These are phyloP conservation scores for Vipera ursinii DNA, from an alignment of 2,797 vertebrate species.

Conservation along the genomic window DNA sequence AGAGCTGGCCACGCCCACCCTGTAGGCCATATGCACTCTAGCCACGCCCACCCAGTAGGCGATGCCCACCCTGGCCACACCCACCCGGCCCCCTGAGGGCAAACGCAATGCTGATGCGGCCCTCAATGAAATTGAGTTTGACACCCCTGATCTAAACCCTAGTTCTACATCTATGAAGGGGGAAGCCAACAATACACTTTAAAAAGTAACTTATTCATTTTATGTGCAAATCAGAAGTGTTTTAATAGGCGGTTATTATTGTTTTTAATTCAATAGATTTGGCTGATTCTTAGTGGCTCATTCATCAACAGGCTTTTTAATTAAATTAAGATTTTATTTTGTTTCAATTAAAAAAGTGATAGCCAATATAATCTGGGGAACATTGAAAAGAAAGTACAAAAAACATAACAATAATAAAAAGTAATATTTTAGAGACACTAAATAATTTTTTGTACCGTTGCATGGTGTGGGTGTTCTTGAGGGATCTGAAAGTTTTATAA, in stretches of 20 bases:
- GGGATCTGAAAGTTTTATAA: neutral
- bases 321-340: neutral
- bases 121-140: too few species aligned
- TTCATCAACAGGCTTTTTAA: neutral
- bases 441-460: neutral
- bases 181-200: neutral
- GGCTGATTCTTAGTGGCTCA: neutral
- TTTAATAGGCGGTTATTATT: neutral
- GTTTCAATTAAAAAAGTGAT: neutral
- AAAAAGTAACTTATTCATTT: neutral
- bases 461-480: neutral
- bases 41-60: too few species aligned
- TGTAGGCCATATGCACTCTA: too few species aligned
- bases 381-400: neutral
- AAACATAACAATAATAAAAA: neutral
- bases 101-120: too few species aligned
- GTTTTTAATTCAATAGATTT: neutral
- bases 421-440: neutral
- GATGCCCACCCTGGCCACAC: too few species aligned
- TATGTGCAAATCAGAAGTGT: neutral
- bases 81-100: too few species aligned
- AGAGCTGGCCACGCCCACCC: too few species aligned
- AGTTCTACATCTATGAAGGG: neutral
- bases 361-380: neutral
- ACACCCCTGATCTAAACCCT: neutral